A percentile compares a stretch with the other conserved stretches of the same genome.
Evolutionary conservation across 1,140 invertebrate genomes (phyloP).

Genomic region (Lineus longissimus): DNA sequence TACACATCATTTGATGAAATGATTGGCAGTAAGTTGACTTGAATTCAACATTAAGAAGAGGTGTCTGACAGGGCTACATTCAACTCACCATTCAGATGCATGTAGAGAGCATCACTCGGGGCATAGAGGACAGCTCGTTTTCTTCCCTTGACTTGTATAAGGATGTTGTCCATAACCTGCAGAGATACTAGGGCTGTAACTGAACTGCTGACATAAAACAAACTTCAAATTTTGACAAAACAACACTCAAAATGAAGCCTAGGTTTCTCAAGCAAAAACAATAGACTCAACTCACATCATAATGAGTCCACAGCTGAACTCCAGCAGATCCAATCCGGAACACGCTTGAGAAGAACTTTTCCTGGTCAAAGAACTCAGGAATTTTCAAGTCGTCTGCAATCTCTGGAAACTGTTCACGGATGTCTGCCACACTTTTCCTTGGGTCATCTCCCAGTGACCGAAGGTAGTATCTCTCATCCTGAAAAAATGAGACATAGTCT

Average conservation of each 20-base stretch:
- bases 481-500: conserved; percentile 3
- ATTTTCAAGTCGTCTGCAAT: conserved; percentile 56
- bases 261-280: too few species aligned
- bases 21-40: too few species aligned
- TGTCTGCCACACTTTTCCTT: conserved; percentile 58
- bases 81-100: conserved; percentile 59
- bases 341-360: conserved; percentile 60
- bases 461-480: conserved; percentile 60
- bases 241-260: too few species aligned
- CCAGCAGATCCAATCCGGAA: conserved; percentile 58
- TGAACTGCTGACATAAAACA: too few species aligned
- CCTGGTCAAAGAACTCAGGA: conserved; percentile 53
- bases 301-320: conserved; percentile 63
- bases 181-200: conserved; percentile 9
- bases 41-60: too few species aligned
- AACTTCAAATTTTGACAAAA: too few species aligned
- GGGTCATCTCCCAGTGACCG: conserved; percentile 58
- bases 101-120: conserved; percentile 56
- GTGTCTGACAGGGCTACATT: too few species aligned
- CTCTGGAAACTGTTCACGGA: conserved; percentile 55
- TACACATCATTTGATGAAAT: too few species aligned
- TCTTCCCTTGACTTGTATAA: conserved; percentile 59
- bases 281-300: conserved; percentile 57
- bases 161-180: conserved; percentile 61
- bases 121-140: conserved; percentile 60